These are phyloP conservation scores for Chaetophractus vellerosus DNA, from an alignment of 2,797 vertebrate genomes.

Conservation along the genomic window DNA sequence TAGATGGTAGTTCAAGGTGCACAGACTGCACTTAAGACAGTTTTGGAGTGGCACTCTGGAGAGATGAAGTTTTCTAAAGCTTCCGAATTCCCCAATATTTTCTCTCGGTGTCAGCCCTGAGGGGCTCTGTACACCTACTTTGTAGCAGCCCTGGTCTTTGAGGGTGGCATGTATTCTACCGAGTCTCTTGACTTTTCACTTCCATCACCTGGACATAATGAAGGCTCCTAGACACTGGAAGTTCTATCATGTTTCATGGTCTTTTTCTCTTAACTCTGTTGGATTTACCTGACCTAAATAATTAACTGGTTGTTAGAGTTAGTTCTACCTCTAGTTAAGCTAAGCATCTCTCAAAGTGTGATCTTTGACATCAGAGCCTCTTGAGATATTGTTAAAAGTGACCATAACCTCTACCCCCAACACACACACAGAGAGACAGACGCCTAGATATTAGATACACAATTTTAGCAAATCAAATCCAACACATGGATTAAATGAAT, in stretches of 20 bases:
- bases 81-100: neutral
- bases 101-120: neutral
- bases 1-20: neutral
- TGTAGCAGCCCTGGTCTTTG: neutral
- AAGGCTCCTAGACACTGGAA: neutral
- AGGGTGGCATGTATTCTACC: neutral
- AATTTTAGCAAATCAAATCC: neutral
- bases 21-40: neutral
- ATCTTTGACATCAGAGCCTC: neutral
- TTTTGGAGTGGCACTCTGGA: neutral
- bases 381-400: neutral
- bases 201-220: neutral
- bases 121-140: neutral
- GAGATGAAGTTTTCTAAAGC: neutral
- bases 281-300: neutral
- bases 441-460: neutral
- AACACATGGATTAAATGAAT: neutral
- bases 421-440: neutral
- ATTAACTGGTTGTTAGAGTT: conserved; percentile 21
- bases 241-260: neutral
- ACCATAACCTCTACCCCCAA: neutral
- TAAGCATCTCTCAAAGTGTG: neutral
- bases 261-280: neutral
- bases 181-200: neutral
- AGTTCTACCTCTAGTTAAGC: neutral